Evolutionary conservation across 1,140 invertebrate genomes (phyloP), one percentile per base, ranked within the genome.

Genomic region (Pseudomyrmex dendroicus): DNA sequence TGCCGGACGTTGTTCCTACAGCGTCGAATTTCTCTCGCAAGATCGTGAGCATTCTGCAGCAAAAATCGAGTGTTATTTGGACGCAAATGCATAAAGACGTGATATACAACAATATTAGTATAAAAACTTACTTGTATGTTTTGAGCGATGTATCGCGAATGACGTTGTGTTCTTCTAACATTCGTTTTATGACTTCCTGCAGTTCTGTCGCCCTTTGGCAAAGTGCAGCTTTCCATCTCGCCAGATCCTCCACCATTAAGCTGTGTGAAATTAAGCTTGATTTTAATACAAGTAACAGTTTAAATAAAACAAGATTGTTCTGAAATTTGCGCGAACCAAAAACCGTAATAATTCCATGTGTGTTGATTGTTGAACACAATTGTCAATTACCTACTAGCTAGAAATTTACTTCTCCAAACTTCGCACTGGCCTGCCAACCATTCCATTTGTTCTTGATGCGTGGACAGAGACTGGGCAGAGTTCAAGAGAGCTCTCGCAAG

Each of bases 381-480:
- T 88, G 78, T 72, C 73, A 77, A 86, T 89, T 93, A 97, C 97
- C 96, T 98, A 95, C 97, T 98, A 25, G 98, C 98, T 87, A 99
- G 94, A 94, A 98, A 99, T 96, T 99, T 99, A 90, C 98, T 98
- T 84, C 98, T 96, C 98, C 98, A 99, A 73, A 99, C 98, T 95
- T 99, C 98, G 93, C 98, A 98, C 90, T 99, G 98, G 2, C 98
- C 98, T 35, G 97, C 97, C 25, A 99, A 93, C 95, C 97, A 98
- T 92, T 99, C 98, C 2, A 98, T 97, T 95, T 98, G 97, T 93
- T 99, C 98, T 92, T 98, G 97, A 94, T 98, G 98, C 1, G 97
- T 97, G 63, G 96, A 96, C 57, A 98, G 94, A 92, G 97, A 96
- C 93, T 98, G 96, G 10, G 97, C 96, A 61, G 97, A 98, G 89